These are phyloP conservation scores for Silurus aristotelis DNA, from an alignment of 2,797 vertebrate genomes.

Conservation along the genomic window DNA sequence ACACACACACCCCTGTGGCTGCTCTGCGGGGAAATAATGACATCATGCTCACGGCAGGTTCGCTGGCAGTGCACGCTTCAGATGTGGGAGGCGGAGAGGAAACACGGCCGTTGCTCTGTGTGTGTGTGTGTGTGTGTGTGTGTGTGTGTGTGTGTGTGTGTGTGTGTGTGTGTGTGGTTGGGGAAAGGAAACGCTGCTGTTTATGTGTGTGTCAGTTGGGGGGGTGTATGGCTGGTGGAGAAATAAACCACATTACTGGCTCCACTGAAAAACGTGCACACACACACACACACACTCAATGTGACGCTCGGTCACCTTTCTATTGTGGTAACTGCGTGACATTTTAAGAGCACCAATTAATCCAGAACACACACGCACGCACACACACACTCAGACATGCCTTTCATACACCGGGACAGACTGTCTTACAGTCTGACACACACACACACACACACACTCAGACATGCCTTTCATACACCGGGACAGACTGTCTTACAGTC, in stretches of 20 bases:
- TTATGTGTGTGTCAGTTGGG: background rate
- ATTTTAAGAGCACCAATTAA: conserved; percentile 54
- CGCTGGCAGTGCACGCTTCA: conserved; percentile 48
- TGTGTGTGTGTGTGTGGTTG: conserved; percentile 18
- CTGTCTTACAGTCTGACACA: background rate
- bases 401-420: background rate
- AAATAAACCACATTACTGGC: conserved; percentile 21
- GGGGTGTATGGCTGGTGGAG: background rate
- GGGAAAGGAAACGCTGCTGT: conserved; percentile 13
- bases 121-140: conserved; percentile 46
- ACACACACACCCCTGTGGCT: conserved; percentile 29
- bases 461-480: too few species aligned
- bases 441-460: background rate
- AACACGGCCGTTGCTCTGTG: conserved; percentile 35
- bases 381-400: conserved; percentile 3
- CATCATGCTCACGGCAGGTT: conserved; percentile 57
- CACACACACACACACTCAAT: background rate
- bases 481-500: too few species aligned
- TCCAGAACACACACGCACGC: conserved; percentile 18
- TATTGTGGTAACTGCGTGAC: conserved; percentile 24
- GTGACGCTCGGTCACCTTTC: conserved; percentile 44
- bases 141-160: conserved; percentile 27
- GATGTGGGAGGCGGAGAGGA: conserved; percentile 53
- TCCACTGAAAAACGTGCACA: background rate
- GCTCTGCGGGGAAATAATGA: conserved; percentile 56